Evolutionary conservation across 2,888 invertebrate species (phyloP).

Genomic region (Caenorhabditis imperialis): DNA sequence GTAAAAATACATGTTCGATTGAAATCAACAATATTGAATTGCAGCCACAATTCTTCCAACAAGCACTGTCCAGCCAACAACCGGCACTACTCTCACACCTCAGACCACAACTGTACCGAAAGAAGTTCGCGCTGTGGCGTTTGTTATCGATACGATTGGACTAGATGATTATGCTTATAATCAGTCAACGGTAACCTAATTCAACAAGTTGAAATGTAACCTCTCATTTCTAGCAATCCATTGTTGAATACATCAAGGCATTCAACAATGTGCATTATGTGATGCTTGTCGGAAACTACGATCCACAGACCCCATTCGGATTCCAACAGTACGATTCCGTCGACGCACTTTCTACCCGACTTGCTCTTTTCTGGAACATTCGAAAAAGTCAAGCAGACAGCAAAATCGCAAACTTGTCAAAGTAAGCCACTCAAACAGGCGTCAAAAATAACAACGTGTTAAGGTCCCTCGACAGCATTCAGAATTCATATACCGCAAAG

Average conservation of each 20-base stretch:
- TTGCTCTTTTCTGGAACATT: neutral
- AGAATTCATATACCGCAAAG: neutral
- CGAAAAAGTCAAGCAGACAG: neutral
- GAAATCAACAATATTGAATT: too few species aligned
- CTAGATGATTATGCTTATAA: constrained; percentile 39
- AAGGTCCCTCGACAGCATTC: too few species aligned
- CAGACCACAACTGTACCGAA: too few species aligned
- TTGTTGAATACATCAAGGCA: constrained; percentile 12
- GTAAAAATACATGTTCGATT: too few species aligned
- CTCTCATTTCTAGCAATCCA: neutral
- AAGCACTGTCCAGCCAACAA: too few species aligned
- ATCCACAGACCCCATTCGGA: neutral
- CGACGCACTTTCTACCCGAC: neutral
- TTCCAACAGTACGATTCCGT: constrained; percentile 12
- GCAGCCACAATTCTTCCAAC: too few species aligned
- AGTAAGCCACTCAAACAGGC: too few species aligned
- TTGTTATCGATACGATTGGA: constrained; percentile 42
- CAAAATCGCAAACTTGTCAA: neutral
- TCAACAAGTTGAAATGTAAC: neutral
- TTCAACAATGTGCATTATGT: constrained; percentile 18
- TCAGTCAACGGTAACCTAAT: constrained; percentile 21
- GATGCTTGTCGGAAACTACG: constrained; percentile 11
- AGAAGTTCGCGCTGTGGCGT: constrained; percentile 21
- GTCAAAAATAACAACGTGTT: too few species aligned
- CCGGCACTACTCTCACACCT: too few species aligned